Base-by-base conservation (phyloP, 2,113 vertebrate genomes). In the Platysteira castanea region DNA sequence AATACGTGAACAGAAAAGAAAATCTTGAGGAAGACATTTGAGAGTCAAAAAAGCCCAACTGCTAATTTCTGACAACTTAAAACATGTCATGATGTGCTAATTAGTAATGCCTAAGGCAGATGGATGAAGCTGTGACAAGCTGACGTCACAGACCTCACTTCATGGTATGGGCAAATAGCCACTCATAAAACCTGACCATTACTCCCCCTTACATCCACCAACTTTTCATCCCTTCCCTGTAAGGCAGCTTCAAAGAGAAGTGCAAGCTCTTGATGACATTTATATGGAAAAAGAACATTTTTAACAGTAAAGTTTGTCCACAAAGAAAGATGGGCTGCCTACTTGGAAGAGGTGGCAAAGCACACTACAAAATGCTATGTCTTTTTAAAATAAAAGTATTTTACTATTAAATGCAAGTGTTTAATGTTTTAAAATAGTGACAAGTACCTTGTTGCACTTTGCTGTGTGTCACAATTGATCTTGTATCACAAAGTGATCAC, bases 11-110 rank as follows among this genome's bases (percentile, higher is more conserved):
- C 17, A 87, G 28, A 50, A 70, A 31, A 68, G 3, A 75, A 80
- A 69, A n/a, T 30, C 30, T 41, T 14, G 3, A 53, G 27, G 26
- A 80, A 57, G 9, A 56, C 2, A 42, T 37, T 5, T 37, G 8
- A 64, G 37, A 79, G 8, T 33, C 22, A 41, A 84, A 85, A n/a
- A 2, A 0, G 0, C 13, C 31, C 9, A 22, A 15, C 0, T 54
- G 9, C 11, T 65, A 47, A 16, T 65, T 90, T 76, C 57, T 83
- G 35, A 65, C 42, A 87, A 79, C 7, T 60, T 31, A 8, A 46
- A 68, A 75, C 7, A 47, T 16, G 6, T 27, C 31, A 53, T 17
- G 4, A 57, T 6, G 39, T 42, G 46, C 30, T 67, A 77, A 90
- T 27, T 22, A 85, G 31, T 41, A 69, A 54, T 26, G 27, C 20